A percentile compares a stretch with the other conserved stretches of the same genome.
Evolutionary conservation across 2,797 vertebrate genomes (phyloP).

Genomic region (Oreochromis mossambicus): DNA sequence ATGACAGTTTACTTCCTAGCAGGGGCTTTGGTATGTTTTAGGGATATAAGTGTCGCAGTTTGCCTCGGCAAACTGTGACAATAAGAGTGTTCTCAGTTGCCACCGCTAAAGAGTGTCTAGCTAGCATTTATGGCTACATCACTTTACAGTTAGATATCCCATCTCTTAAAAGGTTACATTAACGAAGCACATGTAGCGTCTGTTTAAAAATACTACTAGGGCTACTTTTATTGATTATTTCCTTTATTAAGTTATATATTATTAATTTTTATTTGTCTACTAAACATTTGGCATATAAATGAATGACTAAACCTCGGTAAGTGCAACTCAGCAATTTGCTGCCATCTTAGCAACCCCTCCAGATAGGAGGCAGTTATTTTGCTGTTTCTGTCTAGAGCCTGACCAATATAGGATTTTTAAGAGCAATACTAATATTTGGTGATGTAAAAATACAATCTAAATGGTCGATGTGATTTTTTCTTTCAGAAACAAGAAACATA

Average conservation of each 20-base stretch:
- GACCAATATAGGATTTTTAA: background rate
- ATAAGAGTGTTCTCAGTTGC: background rate
- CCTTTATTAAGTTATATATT: background rate
- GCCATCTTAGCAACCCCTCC: background rate
- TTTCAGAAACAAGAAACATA: background rate
- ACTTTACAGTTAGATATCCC: background rate
- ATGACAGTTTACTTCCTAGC: slow-evolving; percentile 3
- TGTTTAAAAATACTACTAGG: background rate
- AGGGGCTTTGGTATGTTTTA: background rate
- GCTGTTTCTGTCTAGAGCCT: background rate
- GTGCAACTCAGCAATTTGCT: background rate
- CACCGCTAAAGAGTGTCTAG: background rate
- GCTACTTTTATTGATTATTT: background rate
- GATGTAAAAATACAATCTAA: background rate
- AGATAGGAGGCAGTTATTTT: background rate
- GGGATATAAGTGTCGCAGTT: background rate
- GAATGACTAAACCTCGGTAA: background rate
- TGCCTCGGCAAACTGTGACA: too few relatives aligned
- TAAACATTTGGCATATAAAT: background rate
- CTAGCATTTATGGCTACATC: background rate
- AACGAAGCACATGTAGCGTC: background rate
- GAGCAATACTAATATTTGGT: background rate
- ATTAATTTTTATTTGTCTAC: background rate
- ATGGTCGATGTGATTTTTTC: background rate
- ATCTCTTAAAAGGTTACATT: background rate